Base-by-base conservation (phyloP, 2,888 invertebrate genomes). In the Thymelicus acteon region DNA sequence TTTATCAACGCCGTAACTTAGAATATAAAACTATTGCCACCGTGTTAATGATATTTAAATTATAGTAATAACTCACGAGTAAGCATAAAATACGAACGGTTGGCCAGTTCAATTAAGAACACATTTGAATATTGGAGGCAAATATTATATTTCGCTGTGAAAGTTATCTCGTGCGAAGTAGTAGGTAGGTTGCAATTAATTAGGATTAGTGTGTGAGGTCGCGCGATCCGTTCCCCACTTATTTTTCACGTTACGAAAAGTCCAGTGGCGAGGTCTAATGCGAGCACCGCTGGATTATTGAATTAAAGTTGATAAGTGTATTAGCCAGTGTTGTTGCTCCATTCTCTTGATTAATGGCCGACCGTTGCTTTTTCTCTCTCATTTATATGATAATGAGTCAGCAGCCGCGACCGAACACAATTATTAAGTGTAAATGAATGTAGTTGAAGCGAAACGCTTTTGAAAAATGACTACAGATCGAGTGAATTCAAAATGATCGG, bases 271-370 rank as follows among this genome's bases (percentile, higher is more conserved):
- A 78, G 82, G 82, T 82, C 82, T 82, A 79, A 85, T 87, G 85
- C 86, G 78, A 80, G 87, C 87, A 84, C 83, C 81, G 83, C 80
- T 80, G 83, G 85, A 86, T 91, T 92, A 93, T 93, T 92, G 92
- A 93, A 93, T 94, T 93, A 91, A 92, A 92, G 85, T 92, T 91
- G 92, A 92, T 93, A 93, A 93, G 91, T 92, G 89, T 92, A 92
- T 93, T 92, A 93, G 91, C 89, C 87, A 82, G 85, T 89, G 89
- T 89, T 92, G 90, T 91, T 90, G 88, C 89, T 88, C 88, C 90
- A 89, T 90, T 91, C 90, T 83, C 85, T 84, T 91, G 91, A 92
- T 91, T 91, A 93, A 92, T 89, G 89, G 87, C 74, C 82, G 85
- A 83, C 88, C 88, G 87, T 85, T 87, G 90, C 89, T 90, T 92